Evolutionary conservation across 2,888 invertebrate genomes (phyloP).

Genomic region (Meiosimyza platycephala): DNA sequence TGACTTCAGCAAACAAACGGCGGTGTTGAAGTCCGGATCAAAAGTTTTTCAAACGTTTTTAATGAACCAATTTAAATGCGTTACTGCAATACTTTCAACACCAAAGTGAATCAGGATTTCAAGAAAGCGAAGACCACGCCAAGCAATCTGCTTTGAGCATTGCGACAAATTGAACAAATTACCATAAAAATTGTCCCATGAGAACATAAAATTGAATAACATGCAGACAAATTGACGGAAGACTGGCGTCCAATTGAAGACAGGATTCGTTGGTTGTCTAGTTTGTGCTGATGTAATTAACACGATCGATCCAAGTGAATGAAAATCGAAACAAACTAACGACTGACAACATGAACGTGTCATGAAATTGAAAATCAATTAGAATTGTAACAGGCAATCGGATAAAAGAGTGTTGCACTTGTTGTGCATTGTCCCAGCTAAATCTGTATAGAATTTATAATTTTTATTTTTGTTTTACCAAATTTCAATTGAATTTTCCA

Average conservation of each 20-base stretch:
- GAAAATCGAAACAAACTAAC: slow-evolving; percentile 4
- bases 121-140: no score
- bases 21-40: no score
- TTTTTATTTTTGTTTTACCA: slow-evolving; percentile 1
- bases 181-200: slow-evolving; percentile 25
- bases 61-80: no score
- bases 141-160: no score
- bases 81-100: no score
- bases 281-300: slow-evolving; percentile 6
- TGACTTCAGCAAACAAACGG: no score
- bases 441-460: not conserved
- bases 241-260: slow-evolving; percentile 24
- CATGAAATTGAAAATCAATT: slow-evolving; percentile 34
- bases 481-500: slow-evolving; percentile 1
- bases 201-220: slow-evolving; percentile 39
- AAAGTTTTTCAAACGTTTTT: no score
- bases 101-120: no score
- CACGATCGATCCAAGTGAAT: not conserved
- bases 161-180: no score
- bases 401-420: slow-evolving; percentile 13
- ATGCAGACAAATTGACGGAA: slow-evolving; percentile 28
- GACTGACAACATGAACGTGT: slow-evolving; percentile 25
- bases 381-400: slow-evolving; percentile 29
- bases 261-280: slow-evolving; percentile 13
- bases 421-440: slow-evolving; percentile 4